Percentiles rank a stretch among this genome's conserved stretches.
Conservation (phyloP, 2,797 vertebrate species). For the Pantherophis alleghaniensis region DNA sequence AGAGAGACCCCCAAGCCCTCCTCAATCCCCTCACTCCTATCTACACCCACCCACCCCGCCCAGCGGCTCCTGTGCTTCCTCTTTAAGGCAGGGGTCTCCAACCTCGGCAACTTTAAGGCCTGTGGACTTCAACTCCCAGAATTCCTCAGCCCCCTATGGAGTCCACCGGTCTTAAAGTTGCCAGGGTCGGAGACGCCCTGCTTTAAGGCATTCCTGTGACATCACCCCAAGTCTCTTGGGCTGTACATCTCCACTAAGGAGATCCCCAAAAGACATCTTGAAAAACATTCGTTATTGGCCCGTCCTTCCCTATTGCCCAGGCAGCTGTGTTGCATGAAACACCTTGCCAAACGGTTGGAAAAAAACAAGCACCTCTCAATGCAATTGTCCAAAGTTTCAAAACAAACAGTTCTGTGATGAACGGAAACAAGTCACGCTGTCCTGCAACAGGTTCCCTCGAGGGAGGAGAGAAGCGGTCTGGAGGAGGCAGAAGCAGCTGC, state of each 20-base stretch:
- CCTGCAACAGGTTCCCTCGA: neutral
- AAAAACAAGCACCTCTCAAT: too few species aligned
- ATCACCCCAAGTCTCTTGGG: neutral
- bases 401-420: too few species aligned
- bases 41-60: neutral
- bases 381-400: too few species aligned
- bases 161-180: neutral
- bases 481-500: neutral
- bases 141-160: neutral
- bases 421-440: neutral
- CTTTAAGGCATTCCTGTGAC: neutral
- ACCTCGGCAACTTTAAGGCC: neutral
- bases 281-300: rapidly evolving
- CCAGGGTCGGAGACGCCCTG: neutral
- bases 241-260: neutral
- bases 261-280: neutral
- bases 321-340: too few species aligned
- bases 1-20: neutral
- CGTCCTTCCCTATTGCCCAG: neutral
- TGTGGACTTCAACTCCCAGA: neutral
- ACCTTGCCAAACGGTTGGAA: neutral
- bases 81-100: neutral
- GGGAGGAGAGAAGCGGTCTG: neutral
- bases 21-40: neutral
- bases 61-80: neutral